phyloP scores from a whole-genome alignment of 2,797 vertebrate genomes.

The Epinephelus malabaricus region DNA sequence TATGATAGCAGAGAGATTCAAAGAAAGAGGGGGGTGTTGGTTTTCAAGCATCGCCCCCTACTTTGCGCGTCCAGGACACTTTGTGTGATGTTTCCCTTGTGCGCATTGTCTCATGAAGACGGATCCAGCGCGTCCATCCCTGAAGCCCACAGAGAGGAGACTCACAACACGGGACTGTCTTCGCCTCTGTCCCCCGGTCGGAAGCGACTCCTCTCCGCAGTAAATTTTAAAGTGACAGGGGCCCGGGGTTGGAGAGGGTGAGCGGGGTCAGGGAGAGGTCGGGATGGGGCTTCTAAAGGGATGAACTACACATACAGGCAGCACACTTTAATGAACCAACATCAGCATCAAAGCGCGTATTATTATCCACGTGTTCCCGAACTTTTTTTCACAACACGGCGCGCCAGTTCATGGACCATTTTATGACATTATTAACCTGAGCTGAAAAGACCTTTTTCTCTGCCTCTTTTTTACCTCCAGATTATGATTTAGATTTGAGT shows the following conservation, averaged over 20 bases:
- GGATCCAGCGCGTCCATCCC: conserved; percentile 72
- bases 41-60: conserved; percentile 64
- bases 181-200: conserved; percentile 76
- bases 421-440: conserved; percentile 43
- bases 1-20: conserved; percentile 70
- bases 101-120: conserved; percentile 84
- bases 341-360: conserved; percentile 53
- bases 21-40: conserved; percentile 5
- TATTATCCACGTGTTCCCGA: conserved; percentile 51
- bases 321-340: conserved; percentile 73
- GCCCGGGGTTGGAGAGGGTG: conserved; percentile 85
- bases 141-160: conserved; percentile 8
- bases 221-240: conserved; percentile 93
- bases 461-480: not conserved
- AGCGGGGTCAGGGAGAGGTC: conserved; percentile 94
- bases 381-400: conserved; percentile 45
- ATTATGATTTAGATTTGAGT: not conserved
- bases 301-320: conserved; percentile 80
- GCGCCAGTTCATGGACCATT: conserved; percentile 31
- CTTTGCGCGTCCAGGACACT: conserved; percentile 56
- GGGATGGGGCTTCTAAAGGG: conserved; percentile 85
- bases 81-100: conserved; percentile 66
- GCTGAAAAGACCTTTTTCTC: not conserved
- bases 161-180: conserved; percentile 55
- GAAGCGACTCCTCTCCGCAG: conserved; percentile 88